These are phyloP conservation scores for Pantala flavescens DNA, from an alignment of 1,140 invertebrate genomes.

Conservation along the genomic window DNA sequence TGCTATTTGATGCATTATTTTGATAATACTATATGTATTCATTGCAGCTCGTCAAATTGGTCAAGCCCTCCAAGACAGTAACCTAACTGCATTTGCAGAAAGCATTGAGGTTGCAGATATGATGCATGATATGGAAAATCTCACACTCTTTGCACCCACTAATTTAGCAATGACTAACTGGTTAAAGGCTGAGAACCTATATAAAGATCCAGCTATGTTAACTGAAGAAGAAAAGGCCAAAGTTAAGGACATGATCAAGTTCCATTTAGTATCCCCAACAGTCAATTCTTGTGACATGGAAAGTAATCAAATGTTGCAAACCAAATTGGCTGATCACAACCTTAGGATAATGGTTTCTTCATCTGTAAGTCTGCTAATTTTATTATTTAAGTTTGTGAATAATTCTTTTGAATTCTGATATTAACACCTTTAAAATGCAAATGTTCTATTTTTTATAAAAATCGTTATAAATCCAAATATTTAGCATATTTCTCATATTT, in stretches of 20 bases:
- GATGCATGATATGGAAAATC: constrained; percentile 32
- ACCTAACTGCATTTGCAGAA: constrained; percentile 35
- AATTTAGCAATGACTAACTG: constrained; percentile 36
- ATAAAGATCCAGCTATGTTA: constrained; percentile 35
- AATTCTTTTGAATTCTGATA: too few relatives aligned
- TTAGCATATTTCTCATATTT: too few relatives aligned
- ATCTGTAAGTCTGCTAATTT: constrained; percentile 30
- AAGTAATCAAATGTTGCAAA: constrained; percentile 38
- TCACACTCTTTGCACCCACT: constrained; percentile 44
- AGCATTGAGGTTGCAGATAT: constrained; percentile 35
- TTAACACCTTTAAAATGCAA: too few relatives aligned
- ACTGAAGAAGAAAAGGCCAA: background rate
- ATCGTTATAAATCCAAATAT: too few relatives aligned
- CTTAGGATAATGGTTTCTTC: constrained; percentile 47
- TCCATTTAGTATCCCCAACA: constrained; percentile 43
- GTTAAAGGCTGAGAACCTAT: constrained; percentile 22
- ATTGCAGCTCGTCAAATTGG: constrained; percentile 31
- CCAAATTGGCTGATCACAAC: constrained; percentile 33
- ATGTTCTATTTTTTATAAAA: too few relatives aligned
- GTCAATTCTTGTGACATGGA: constrained; percentile 39
- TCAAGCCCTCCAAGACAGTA: constrained; percentile 31
- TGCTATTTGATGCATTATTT: too few relatives aligned
- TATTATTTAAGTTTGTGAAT: constrained; percentile 12
- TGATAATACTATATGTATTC: too few relatives aligned
- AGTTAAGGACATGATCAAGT: constrained; percentile 39